Base-by-base conservation (phyloP, 2,888 invertebrate species). In the Cynaeus angustus region DNA sequence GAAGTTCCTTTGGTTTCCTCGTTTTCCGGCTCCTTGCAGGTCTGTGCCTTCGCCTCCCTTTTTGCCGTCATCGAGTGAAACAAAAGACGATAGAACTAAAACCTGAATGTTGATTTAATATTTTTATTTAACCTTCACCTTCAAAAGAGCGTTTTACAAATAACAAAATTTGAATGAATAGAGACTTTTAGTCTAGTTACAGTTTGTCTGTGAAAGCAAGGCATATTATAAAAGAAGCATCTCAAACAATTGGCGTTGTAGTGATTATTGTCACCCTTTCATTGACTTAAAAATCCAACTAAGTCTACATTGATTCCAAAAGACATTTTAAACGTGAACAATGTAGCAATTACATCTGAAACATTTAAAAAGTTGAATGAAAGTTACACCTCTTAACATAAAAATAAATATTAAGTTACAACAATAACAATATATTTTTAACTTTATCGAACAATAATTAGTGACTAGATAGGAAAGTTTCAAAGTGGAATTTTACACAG, bases 391-490 rank as follows among this genome's bases (percentile, higher is more conserved):
- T 62, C 52, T 67, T 70, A 71, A 71, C 58, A 64, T 43, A 53
- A 71, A 71, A 68, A 71, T 74, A 72, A 75, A 75, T 74, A 74
- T 64, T 65, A 72, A 72, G 56, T 70, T 75, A 75, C 72, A 75
- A 75, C 75, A 75, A 75, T 75, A 73, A 71, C 71, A 73, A 68
- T 70, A 68, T 55, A 66, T 66, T 53, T 50, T 66, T 41, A 74
- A 61, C 48, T 70, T 70, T 68, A 50, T 72, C 73, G 66, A 73
- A 73, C 73, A 69, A 71, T 66, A 73, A 73, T 73, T 78, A 78
- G 71, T 78, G 78, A 78, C 78, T 78, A 78, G 78, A 78, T 68
- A 71, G 66, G 68, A 66, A 66, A 66, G 56, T 62, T 61, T 66
- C 75, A 72, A 70, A 70, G 74, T 71, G 62, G 64, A 58, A 72